phyloP scores from a whole-genome alignment of 1,140 invertebrate genomes.

The Ostrea edulis region DNA sequence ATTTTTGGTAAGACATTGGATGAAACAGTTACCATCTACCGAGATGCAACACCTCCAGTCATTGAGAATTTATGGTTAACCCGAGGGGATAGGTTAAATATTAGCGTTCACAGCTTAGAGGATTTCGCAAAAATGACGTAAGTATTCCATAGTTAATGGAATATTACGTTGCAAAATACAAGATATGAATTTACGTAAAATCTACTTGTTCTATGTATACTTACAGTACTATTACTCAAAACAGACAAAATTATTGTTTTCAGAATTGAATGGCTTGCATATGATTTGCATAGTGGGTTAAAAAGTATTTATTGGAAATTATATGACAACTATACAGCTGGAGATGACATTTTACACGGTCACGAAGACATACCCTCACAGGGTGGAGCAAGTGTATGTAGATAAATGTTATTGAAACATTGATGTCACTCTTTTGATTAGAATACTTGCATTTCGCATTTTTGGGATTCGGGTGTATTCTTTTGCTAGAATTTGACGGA shows the following conservation, averaged over 20 bases:
- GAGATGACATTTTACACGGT: conserved; percentile 57
- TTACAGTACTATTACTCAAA: no score
- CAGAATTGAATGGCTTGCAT: conserved; percentile 65
- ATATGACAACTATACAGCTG: conserved; percentile 58
- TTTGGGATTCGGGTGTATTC: neutral
- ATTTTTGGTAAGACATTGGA: conserved; percentile 34
- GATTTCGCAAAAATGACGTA: conserved; percentile 24
- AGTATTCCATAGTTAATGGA: no score
- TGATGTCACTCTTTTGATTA: no score
- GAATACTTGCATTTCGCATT: no score
- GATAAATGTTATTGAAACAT: no score
- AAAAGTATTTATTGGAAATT: conserved; percentile 60
- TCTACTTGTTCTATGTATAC: no score
- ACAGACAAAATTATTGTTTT: no score
- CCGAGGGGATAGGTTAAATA: conserved; percentile 41
- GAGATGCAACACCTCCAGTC: conserved; percentile 46
- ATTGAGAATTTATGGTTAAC: conserved; percentile 55
- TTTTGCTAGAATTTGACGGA: conserved; percentile 50
- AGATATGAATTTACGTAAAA: no score
- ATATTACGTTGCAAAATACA: no score
- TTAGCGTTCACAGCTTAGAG: conserved; percentile 46
- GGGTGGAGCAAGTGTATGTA: conserved; percentile 46
- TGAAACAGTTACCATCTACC: conserved; percentile 32
- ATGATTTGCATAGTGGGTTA: conserved; percentile 63
- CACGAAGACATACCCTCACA: conserved; percentile 55